Conservation (phyloP, 2,888 invertebrate species). For the Macaria liturata region DNA sequence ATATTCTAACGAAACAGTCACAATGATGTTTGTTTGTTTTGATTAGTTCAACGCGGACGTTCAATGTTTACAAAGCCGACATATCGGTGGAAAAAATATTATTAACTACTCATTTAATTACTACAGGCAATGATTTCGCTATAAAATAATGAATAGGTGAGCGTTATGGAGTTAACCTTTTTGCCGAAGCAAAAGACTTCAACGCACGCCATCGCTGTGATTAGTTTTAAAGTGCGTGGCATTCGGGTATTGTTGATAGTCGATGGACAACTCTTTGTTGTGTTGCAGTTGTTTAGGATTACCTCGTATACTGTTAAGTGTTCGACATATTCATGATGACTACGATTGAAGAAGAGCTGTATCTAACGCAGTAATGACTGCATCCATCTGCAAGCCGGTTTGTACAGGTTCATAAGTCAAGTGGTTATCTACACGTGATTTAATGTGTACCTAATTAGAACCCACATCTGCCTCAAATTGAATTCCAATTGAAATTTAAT, state of each 20-base stretch:
- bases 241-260: no score
- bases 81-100: conserved; percentile 41
- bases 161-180: conserved; percentile 21
- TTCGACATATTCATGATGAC: no score
- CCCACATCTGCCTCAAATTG: not conserved
- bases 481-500: not conserved
- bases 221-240: no score
- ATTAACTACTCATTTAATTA: conserved; percentile 8
- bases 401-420: conserved; percentile 12
- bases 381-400: conserved; percentile 7
- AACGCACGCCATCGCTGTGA: conserved; percentile 55
- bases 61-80: conserved; percentile 41
- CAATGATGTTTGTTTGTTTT: conserved; percentile 42
- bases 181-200: conserved; percentile 66
- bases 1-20: conserved; percentile 10
- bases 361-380: no score
- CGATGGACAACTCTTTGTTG: no score
- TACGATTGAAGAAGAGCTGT: no score
- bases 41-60: conserved; percentile 43
- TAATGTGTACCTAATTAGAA: conserved; percentile 1
- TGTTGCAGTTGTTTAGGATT: no score
- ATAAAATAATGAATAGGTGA: not conserved
- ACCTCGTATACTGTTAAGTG: no score
- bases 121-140: no score
- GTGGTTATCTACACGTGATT: conserved; percentile 5